Evolutionary conservation across 2,113 vertebrate genomes (phyloP).

Genomic region (Rhizomys pruinosus): DNA sequence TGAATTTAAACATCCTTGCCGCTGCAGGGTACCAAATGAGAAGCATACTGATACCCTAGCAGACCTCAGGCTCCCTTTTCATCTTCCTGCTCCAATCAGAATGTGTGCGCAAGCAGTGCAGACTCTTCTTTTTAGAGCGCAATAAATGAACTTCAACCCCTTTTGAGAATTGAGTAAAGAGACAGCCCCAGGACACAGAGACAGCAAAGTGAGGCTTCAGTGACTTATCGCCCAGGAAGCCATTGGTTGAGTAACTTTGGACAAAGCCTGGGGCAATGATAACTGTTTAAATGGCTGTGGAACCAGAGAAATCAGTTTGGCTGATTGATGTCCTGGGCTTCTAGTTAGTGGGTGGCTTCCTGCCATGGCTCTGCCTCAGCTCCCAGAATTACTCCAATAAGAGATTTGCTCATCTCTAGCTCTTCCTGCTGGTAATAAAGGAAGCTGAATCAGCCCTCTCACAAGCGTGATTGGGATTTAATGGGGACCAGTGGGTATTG

Average conservation of each 20-base stretch:
- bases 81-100: conserved; percentile 66
- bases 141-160: conserved; percentile 80
- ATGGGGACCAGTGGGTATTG: conserved; percentile 64
- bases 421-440: conserved; percentile 48
- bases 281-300: conserved; percentile 78
- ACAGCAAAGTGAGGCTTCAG: conserved; percentile 61
- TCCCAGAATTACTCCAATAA: conserved; percentile 81
- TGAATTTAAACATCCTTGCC: background rate
- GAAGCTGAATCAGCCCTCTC: conserved; percentile 71
- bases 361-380: conserved; percentile 77
- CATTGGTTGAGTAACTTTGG: conserved; percentile 78
- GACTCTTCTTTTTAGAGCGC: conserved; percentile 65
- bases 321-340: conserved; percentile 81
- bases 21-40: conserved; percentile 57
- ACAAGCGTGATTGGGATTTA: conserved; percentile 74
- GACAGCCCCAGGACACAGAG: conserved; percentile 78
- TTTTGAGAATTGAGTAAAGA: conserved; percentile 79
- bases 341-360: conserved; percentile 82
- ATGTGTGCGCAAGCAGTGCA: conserved; percentile 41
- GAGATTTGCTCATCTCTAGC: conserved; percentile 74
- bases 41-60: conserved; percentile 70
- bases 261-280: conserved; percentile 81
- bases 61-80: conserved; percentile 59
- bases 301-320: conserved; percentile 77
- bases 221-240: conserved; percentile 79